phyloP scores from a whole-genome alignment of 2,113 vertebrate genomes.

The Stegostoma tigrinum region DNA sequence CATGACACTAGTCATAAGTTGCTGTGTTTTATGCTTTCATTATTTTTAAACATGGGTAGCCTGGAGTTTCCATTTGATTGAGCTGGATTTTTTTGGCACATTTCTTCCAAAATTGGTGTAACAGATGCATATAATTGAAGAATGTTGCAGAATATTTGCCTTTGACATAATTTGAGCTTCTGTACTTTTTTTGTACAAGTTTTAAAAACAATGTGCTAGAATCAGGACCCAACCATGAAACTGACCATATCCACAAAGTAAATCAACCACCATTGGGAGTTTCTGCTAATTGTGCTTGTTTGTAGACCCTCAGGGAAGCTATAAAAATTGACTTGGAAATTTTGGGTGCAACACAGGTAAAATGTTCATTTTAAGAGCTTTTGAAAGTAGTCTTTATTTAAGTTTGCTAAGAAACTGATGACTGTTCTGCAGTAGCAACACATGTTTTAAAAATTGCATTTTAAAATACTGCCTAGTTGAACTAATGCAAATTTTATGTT shows the following conservation, averaged over 20 bases:
- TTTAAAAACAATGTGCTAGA: neutral
- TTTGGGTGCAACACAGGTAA: neutral
- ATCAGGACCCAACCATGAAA: neutral
- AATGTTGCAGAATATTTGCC: neutral
- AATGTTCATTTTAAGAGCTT: neutral
- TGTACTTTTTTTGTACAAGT: neutral
- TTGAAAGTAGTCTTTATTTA: neutral
- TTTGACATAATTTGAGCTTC: neutral
- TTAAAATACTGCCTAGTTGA: neutral
- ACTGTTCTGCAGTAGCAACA: neutral
- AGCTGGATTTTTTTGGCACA: neutral
- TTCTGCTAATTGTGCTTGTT: neutral
- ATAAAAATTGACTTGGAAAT: neutral
- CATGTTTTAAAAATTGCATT: neutral
- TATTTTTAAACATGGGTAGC: neutral
- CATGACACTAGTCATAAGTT: neutral
- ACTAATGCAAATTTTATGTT: neutral
- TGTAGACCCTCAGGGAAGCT: neutral
- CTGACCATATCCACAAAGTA: neutral
- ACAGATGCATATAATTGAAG: neutral
- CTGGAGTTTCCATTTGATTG: neutral
- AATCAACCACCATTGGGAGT: neutral
- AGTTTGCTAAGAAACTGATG: neutral
- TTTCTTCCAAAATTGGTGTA: neutral
- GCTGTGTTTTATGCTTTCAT: neutral